Conservation (phyloP, 2,113 vertebrate genomes). For the Brevimyrus niger region DNA sequence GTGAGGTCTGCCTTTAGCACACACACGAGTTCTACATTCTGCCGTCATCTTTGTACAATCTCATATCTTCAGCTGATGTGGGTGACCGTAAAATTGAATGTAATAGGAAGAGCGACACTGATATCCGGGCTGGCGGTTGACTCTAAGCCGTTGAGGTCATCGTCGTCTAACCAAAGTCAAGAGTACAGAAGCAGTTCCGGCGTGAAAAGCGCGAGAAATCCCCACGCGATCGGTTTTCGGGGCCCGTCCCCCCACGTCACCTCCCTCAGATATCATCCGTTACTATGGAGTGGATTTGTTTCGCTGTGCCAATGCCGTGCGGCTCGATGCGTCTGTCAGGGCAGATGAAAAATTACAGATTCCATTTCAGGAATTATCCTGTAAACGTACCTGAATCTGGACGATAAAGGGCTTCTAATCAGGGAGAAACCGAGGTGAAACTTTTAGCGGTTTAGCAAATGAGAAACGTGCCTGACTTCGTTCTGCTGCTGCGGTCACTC, state of each 20-base stretch:
- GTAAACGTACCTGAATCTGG: neutral
- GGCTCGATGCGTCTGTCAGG: neutral
- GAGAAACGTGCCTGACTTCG: neutral
- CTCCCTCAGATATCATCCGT: neutral
- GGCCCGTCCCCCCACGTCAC: neutral
- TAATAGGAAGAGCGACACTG: neutral
- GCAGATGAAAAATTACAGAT: neutral
- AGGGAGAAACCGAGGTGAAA: neutral
- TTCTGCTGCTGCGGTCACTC: neutral
- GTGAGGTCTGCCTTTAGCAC: neutral
- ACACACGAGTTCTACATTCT: neutral
- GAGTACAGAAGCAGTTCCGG: neutral
- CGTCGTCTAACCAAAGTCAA: neutral
- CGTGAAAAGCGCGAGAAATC: neutral
- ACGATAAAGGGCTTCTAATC: neutral
- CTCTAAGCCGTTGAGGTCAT: neutral
- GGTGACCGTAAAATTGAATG: neutral
- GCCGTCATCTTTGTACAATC: neutral
- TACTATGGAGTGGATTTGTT: neutral
- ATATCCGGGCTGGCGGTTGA: neutral
- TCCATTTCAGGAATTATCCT: neutral
- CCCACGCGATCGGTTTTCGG: neutral
- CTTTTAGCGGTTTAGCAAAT: neutral
- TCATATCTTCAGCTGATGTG: neutral
- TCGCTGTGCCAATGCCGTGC: neutral